These are phyloP conservation scores for Aphis craccivora DNA, from an alignment of 1,140 invertebrate genomes.

Conservation along the genomic window DNA sequence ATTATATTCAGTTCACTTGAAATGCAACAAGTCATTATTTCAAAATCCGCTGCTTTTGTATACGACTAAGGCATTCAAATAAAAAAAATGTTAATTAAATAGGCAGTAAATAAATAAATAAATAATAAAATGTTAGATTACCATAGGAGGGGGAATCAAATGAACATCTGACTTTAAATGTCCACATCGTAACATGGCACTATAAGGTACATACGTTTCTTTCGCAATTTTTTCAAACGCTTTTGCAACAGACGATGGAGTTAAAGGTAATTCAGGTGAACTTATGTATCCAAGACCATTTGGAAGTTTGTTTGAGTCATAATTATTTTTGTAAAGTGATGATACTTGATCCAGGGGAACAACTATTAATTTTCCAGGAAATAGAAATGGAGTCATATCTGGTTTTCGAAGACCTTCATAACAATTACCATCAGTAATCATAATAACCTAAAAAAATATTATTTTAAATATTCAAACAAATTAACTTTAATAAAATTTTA, in stretches of 20 bases:
- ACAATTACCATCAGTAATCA: slow-evolving; percentile 81
- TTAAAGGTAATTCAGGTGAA: slow-evolving; percentile 30
- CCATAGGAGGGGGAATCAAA: slow-evolving; percentile 79
- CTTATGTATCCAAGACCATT: slow-evolving; percentile 45
- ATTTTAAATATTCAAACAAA: neutral
- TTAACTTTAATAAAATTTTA: neutral
- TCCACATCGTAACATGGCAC: slow-evolving; percentile 79
- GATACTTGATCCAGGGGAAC: slow-evolving; percentile 63
- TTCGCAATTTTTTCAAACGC: slow-evolving; percentile 74
- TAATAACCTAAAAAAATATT: slow-evolving; percentile 68
- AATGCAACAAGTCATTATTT: slow-evolving; percentile 69
- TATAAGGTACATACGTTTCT: slow-evolving; percentile 79
- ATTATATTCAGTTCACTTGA: slow-evolving; percentile 78
- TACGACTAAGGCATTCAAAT: slow-evolving; percentile 67
- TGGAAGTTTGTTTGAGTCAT: slow-evolving; percentile 47
- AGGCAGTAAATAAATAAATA: neutral
- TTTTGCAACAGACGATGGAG: slow-evolving; percentile 63
- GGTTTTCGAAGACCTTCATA: slow-evolving; percentile 43
- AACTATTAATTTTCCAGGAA: slow-evolving; percentile 81
- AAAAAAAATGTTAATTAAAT: neutral
- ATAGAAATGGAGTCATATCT: slow-evolving; percentile 71
- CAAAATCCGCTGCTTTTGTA: slow-evolving; percentile 74
- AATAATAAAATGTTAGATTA: slow-evolving; percentile 63
- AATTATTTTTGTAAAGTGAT: slow-evolving; percentile 54
- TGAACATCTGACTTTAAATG: slow-evolving; percentile 76